Evolutionary conservation across 2,797 vertebrate genomes (phyloP).

Genomic region (Odontamblyopus lacepedii): DNA sequence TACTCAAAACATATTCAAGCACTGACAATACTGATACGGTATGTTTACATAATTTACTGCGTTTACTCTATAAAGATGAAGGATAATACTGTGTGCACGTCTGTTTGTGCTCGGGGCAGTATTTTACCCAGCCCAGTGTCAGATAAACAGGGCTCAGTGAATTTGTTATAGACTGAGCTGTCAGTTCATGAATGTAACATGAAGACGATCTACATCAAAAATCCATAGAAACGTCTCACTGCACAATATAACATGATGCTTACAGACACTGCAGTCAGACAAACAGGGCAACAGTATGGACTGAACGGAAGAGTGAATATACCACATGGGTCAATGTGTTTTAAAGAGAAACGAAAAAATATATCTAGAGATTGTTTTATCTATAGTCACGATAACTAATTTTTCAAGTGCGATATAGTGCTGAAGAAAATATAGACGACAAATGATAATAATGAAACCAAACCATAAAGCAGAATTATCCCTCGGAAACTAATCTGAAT

Average conservation of each 20-base stretch:
- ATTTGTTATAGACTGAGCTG: neutral
- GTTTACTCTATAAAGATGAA: neutral
- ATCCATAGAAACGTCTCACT: neutral
- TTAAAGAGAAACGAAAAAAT: neutral
- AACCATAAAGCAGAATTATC: too few relatives aligned
- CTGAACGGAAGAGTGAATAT: neutral
- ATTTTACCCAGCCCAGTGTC: neutral
- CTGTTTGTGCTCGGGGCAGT: neutral
- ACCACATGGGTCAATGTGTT: neutral
- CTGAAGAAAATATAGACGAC: too few relatives aligned
- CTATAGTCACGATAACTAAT: too few relatives aligned
- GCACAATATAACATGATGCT: neutral
- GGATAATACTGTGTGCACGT: neutral
- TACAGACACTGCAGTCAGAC: neutral
- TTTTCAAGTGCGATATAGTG: too few relatives aligned
- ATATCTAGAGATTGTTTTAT: too few relatives aligned
- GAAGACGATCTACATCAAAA: conserved; percentile 4
- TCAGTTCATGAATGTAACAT: conserved; percentile 13
- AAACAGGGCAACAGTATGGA: neutral
- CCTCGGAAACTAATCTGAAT: too few relatives aligned
- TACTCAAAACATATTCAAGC: too few relatives aligned
- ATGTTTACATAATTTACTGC: neutral
- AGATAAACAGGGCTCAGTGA: neutral
- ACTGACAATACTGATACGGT: too few relatives aligned
- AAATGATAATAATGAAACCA: too few relatives aligned